A percentile compares a stretch with the other conserved stretches of the same genome.
Conservation (phyloP, 2,797 vertebrate genomes). For the Bradypodion ventrale region DNA sequence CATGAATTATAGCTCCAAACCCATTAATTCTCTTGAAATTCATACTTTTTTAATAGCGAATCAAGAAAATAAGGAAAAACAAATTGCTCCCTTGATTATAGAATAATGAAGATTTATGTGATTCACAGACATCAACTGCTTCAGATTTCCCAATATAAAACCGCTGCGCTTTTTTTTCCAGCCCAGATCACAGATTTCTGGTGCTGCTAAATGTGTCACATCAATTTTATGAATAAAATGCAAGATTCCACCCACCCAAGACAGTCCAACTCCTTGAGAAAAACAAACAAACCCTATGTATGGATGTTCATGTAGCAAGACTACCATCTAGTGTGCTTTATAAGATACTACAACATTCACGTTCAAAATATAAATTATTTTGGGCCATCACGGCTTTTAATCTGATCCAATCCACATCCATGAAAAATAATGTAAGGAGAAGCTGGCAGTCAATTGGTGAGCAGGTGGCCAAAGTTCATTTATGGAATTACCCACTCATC, state of each 20-base stretch:
- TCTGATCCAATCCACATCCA: background rate
- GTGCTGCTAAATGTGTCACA: fast-evolving
- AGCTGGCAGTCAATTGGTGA: background rate
- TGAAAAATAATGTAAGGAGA: background rate
- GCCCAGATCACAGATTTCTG: background rate
- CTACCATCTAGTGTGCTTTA: constrained; percentile 43
- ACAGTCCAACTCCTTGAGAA: background rate
- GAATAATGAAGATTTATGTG: fast-evolving
- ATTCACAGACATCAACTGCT: fast-evolving
- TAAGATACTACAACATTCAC: constrained; percentile 20
- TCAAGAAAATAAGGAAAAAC: background rate
- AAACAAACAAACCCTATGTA: background rate
- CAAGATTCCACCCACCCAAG: fast-evolving
- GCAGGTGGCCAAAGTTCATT: background rate
- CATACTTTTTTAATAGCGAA: background rate
- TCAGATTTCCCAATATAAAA: fast-evolving
- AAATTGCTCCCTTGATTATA: fast-evolving
- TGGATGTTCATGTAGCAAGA: background rate
- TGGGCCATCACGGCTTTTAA: background rate
- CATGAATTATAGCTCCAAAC: background rate
- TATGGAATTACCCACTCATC: background rate
- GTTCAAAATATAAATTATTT: background rate
- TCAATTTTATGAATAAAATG: fast-evolving
- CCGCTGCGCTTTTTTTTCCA: background rate
- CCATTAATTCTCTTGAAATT: fast-evolving